phyloP scores from a whole-genome alignment of 2,797 vertebrate species.

The Dicrostonyx torquatus region DNA sequence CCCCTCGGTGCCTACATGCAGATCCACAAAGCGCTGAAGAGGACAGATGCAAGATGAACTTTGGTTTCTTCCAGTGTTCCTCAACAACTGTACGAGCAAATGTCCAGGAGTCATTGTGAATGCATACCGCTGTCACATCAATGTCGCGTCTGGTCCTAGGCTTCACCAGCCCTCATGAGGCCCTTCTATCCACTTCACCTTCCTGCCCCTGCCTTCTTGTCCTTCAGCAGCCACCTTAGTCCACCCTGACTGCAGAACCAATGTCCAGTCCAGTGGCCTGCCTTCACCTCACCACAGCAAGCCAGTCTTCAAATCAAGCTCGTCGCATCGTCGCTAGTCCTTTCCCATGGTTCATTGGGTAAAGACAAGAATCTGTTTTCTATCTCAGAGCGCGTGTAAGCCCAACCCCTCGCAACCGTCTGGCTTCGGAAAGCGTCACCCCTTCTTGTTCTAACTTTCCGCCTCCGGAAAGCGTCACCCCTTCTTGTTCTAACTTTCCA shows the following conservation, averaged over 20 bases:
- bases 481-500: not conserved
- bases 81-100: not conserved
- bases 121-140: not conserved
- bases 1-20: not conserved
- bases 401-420: not conserved
- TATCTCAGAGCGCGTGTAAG: not conserved
- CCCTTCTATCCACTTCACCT: not conserved
- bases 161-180: not conserved
- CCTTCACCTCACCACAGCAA: not conserved
- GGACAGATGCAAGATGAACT: not conserved
- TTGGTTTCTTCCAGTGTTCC: not conserved
- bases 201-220: not conserved
- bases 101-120: not conserved
- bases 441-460: not conserved
- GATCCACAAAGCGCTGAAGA: not conserved
- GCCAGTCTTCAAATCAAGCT: not conserved
- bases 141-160: not conserved
- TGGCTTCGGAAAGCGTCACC: not conserved
- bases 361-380: constrained; percentile 5
- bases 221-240: not conserved
- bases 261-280: not conserved
- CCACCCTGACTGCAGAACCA: not conserved
- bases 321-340: not conserved
- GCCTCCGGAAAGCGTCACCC: not conserved
- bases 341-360: not conserved